Percentiles rank a stretch among this genome's conserved stretches.
Conservation (phyloP, 2,113 vertebrate genomes). For the Promerops cafer region DNA sequence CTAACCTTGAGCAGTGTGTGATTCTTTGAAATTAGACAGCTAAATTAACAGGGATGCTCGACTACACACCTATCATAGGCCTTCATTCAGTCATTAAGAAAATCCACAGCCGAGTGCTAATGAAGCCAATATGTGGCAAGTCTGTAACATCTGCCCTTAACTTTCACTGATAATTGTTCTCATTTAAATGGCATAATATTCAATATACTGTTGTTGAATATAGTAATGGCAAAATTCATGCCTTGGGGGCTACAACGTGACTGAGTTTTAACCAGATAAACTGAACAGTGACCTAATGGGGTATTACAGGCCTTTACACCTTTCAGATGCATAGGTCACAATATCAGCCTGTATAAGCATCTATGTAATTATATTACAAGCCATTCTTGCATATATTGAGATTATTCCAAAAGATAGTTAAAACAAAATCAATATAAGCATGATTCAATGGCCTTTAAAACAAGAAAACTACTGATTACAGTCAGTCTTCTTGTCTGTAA, state of each 20-base stretch:
- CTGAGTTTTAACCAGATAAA: constrained; percentile 76
- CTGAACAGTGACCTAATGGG: constrained; percentile 74
- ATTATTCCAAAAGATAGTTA: constrained; percentile 31
- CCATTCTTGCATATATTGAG: constrained; percentile 16
- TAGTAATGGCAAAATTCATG: constrained; percentile 67
- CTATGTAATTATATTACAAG: constrained; percentile 16
- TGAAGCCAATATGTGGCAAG: constrained; percentile 66
- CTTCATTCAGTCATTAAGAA: constrained; percentile 56
- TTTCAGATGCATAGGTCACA: background rate
- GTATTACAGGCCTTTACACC: constrained; percentile 62
- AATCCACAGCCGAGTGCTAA: constrained; percentile 54
- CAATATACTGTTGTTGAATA: constrained; percentile 65
- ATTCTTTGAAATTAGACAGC: background rate
- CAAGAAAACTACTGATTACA: background rate
- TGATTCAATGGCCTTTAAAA: background rate
- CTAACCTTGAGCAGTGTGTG: background rate
- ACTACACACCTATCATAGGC: constrained; percentile 41
- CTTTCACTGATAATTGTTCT: constrained; percentile 65
- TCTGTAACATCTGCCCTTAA: constrained; percentile 58
- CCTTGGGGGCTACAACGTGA: constrained; percentile 71
- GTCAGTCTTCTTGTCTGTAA: background rate
- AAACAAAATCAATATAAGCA: background rate
- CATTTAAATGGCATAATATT: constrained; percentile 72
- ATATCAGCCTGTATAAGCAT: background rate
- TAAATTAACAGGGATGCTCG: constrained; percentile 49